Percentiles rank a stretch among this genome's conserved stretches.
These are phyloP conservation scores for Mesembrinibis cayennensis DNA, from an alignment of 2,113 vertebrate species.

Conservation along the genomic window DNA sequence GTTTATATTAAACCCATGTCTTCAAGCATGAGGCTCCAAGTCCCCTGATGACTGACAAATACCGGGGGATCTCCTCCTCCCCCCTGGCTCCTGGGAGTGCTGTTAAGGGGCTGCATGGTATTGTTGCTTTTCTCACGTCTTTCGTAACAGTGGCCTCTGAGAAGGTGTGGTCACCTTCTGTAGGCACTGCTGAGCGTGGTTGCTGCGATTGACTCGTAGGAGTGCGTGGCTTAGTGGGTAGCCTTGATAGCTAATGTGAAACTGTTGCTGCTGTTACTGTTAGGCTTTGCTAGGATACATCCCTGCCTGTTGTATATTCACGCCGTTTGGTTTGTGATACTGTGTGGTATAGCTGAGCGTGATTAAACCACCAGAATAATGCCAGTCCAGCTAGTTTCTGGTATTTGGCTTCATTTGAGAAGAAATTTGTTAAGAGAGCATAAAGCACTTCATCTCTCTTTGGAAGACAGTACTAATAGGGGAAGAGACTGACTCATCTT, in stretches of 20 bases:
- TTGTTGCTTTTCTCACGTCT: not conserved
- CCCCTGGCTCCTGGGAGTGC: not conserved
- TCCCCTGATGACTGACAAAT: not conserved
- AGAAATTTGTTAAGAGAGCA: not conserved
- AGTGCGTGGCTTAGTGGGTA: not conserved
- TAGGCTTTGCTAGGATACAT: not conserved
- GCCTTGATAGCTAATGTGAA: no score
- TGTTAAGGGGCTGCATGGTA: not conserved
- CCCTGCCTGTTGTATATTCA: not conserved
- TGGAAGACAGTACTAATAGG: not conserved
- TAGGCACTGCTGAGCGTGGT: not conserved
- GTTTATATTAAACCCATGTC: not conserved
- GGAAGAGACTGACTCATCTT: not conserved
- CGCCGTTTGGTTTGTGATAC: not conserved
- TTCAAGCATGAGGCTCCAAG: not conserved
- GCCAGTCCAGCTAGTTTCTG: not conserved
- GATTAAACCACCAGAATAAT: not conserved
- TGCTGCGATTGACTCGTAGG: not conserved
- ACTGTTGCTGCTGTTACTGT: not conserved
- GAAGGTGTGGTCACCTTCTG: not conserved
- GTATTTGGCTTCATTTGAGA: not conserved
- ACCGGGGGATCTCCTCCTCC: not conserved
- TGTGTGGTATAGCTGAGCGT: not conserved
- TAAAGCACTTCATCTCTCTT: not conserved
- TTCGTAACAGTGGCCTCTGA: not conserved